These are phyloP conservation scores for Drosophila kohkoa DNA, from an alignment of 1,140 invertebrate genomes.

Conservation along the genomic window DNA sequence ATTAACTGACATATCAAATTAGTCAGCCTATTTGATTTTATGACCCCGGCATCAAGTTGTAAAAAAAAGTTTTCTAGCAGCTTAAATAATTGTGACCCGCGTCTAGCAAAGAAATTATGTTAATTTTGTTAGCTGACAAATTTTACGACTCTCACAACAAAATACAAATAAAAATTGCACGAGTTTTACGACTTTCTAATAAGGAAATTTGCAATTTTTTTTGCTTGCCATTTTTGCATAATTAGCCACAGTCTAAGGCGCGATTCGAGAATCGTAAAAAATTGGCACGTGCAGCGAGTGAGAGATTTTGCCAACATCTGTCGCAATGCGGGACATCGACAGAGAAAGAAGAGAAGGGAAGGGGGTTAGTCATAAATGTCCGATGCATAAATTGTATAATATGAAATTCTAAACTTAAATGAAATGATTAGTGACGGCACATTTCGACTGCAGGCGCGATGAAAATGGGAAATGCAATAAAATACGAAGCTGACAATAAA, in stretches of 20 bases:
- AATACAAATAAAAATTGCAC: slow-evolving; percentile 48
- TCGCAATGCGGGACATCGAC: slow-evolving; percentile 11
- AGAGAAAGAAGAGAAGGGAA: background rate
- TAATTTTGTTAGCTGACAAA: slow-evolving; percentile 36
- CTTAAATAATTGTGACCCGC: slow-evolving; percentile 29
- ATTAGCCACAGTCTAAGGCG: slow-evolving; percentile 62
- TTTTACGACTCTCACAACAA: slow-evolving; percentile 64
- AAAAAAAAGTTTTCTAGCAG: slow-evolving; percentile 33
- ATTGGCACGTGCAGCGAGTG: slow-evolving; percentile 67
- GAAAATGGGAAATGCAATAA: slow-evolving; percentile 77
- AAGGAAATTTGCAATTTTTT: slow-evolving; percentile 70
- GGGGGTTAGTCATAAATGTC: slow-evolving; percentile 68
- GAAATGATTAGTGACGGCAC: slow-evolving; percentile 75
- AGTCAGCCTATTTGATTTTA: slow-evolving; percentile 39
- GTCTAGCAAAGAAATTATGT: slow-evolving; percentile 43
- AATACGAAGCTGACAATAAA: slow-evolving; percentile 55
- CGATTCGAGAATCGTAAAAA: slow-evolving; percentile 51
- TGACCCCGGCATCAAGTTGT: slow-evolving; percentile 39
- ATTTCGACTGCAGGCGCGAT: slow-evolving; percentile 69
- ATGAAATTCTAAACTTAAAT: slow-evolving; percentile 79
- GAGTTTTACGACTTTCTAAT: slow-evolving; percentile 78
- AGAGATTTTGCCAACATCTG: slow-evolving; percentile 56
- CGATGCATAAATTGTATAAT: slow-evolving; percentile 68
- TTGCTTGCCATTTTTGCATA: slow-evolving; percentile 57
- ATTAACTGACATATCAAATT: slow-evolving; percentile 27